A percentile compares a stretch with the other conserved stretches of the same genome.
Conservation (phyloP, 2,113 vertebrate genomes). For the Xiphophorus couchianus region DNA sequence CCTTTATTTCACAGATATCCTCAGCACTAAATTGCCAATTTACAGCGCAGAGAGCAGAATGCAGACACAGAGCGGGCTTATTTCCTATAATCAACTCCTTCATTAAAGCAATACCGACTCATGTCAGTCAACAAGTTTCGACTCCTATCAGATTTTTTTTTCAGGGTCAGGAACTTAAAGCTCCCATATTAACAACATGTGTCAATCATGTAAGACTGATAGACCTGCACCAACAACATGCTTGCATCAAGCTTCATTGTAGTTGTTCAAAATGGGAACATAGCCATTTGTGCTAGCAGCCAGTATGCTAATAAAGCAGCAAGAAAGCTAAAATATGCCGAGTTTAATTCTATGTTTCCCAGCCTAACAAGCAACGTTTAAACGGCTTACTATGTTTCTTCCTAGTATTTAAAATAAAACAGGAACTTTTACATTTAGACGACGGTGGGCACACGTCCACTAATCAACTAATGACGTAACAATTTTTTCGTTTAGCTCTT, state of each 20-base stretch:
- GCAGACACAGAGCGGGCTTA: constrained; percentile 50
- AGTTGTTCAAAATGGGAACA: constrained; percentile 8
- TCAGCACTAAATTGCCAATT: constrained; percentile 72
- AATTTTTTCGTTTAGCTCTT: no score
- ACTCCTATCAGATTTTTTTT: constrained; percentile 33
- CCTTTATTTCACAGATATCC: constrained; percentile 71
- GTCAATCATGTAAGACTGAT: constrained; percentile 24
- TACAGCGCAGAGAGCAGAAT: constrained; percentile 44
- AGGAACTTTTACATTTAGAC: not conserved
- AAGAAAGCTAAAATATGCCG: constrained; percentile 3
- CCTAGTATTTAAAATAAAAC: not conserved
- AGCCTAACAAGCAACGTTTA: not conserved
- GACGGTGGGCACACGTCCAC: no score
- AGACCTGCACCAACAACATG: constrained; percentile 14
- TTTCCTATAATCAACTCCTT: constrained; percentile 66
- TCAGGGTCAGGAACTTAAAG: constrained; percentile 25
- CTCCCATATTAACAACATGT: constrained; percentile 40
- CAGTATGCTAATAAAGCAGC: constrained; percentile 16
- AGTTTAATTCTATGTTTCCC: constrained; percentile 22
- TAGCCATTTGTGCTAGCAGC: constrained; percentile 22
- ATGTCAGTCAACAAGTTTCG: constrained; percentile 36
- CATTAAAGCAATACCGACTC: constrained; percentile 44
- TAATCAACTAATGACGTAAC: no score
- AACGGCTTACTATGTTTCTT: not conserved
- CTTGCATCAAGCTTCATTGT: not conserved